Conservation (phyloP, 2,113 vertebrate genomes). For the Strigops habroptila region DNA sequence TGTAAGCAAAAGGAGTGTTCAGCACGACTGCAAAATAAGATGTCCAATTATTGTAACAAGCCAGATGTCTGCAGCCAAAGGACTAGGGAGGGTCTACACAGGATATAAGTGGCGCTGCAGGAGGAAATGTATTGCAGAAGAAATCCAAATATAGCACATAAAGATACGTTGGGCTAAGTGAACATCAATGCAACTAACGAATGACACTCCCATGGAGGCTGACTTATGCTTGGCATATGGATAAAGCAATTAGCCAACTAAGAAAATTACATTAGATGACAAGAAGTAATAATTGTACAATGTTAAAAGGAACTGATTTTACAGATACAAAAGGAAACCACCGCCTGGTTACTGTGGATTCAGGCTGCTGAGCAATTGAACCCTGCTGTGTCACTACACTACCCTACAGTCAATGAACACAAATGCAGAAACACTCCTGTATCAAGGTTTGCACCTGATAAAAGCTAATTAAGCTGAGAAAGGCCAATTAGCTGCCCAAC, state of each 20-base stretch:
- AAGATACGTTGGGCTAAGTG: not conserved
- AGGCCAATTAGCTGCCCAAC: not conserved
- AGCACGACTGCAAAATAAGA: not conserved
- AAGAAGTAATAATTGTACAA: not conserved
- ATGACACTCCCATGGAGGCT: not conserved
- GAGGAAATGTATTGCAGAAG: not conserved
- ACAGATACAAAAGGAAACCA: not conserved
- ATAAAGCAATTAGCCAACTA: not conserved
- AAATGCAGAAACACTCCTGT: not conserved
- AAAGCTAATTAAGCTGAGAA: not conserved
- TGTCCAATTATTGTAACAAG: not conserved
- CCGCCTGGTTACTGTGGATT: not conserved
- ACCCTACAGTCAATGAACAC: not conserved
- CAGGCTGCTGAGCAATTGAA: not conserved
- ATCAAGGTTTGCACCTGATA: not conserved
- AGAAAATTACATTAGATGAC: not conserved
- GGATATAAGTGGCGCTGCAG: not conserved
- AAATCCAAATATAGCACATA: not conserved
- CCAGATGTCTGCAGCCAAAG: not conserved
- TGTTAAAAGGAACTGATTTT: not conserved
- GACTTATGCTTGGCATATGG: not conserved
- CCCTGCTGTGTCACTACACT: not conserved
- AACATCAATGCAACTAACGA: not conserved
- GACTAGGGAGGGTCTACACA: not conserved
- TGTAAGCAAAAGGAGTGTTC: not conserved